Conservation (phyloP, 1,140 invertebrate species). For the Euglossa dilemma region DNA sequence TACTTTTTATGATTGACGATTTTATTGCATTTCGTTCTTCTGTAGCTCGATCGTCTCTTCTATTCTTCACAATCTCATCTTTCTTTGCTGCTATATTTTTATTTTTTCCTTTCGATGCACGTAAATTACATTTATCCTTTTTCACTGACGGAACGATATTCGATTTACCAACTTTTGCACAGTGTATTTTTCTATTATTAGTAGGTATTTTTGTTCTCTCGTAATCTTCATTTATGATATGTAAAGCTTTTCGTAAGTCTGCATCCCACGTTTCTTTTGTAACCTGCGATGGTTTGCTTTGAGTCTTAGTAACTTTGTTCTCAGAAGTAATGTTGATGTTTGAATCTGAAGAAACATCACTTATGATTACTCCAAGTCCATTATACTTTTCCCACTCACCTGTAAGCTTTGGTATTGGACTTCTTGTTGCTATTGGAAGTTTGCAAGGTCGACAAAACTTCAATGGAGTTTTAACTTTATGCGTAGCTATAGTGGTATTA, state of each 20-base stretch:
- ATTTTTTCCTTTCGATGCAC: background rate
- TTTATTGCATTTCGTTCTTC: background rate
- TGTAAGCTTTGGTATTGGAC: slow-evolving; percentile 75
- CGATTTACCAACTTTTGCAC: background rate
- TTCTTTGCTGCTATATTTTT: background rate
- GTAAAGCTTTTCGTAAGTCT: slow-evolving; percentile 71
- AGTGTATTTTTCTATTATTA: background rate
- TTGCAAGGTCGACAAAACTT: slow-evolving; percentile 55
- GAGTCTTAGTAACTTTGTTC: background rate
- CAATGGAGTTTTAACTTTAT: slow-evolving; percentile 51
- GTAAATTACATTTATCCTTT: slow-evolving; percentile 13
- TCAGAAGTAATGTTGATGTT: slow-evolving; percentile 40
- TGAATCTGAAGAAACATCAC: slow-evolving; percentile 57
- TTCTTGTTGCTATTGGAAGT: slow-evolving; percentile 74
- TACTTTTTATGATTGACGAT: background rate
- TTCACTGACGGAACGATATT: background rate
- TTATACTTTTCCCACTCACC: slow-evolving; percentile 79
- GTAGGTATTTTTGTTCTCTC: background rate
- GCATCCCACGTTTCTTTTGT: slow-evolving; percentile 75
- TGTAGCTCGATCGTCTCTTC: background rate
- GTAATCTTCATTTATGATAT: slow-evolving; percentile 18
- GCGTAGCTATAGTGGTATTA: background rate
- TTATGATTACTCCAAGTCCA: slow-evolving; percentile 77
- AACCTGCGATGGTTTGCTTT: background rate
- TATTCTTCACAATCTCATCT: no score